phyloP scores from a whole-genome alignment of 2,888 invertebrate genomes.

The Catocala fraxini region DNA sequence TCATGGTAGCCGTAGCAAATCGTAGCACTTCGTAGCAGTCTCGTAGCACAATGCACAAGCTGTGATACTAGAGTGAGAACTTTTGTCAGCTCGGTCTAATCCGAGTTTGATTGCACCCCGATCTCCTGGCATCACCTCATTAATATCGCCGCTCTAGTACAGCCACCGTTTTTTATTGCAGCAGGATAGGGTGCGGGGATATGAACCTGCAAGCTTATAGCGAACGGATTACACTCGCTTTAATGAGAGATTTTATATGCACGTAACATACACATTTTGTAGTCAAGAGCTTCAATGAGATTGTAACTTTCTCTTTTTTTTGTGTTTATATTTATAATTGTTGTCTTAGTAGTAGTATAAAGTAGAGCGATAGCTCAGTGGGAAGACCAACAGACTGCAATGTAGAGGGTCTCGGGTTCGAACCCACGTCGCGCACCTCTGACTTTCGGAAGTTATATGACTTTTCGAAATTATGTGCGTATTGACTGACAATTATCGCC shows the following conservation, averaged over 20 bases:
- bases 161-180: slow-evolving; percentile 42
- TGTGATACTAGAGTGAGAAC: slow-evolving; percentile 26
- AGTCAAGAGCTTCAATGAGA: background rate
- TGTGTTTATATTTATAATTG: no score
- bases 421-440: no score
- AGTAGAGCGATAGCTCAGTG: no score
- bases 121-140: slow-evolving; percentile 53
- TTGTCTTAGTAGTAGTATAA: no score
- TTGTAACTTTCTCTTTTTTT: no score
- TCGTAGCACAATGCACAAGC: slow-evolving; percentile 31
- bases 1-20: background rate
- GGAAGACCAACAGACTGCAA: no score
- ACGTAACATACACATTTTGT: background rate
- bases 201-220: slow-evolving; percentile 7
- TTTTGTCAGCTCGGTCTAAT: slow-evolving; percentile 60
- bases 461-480: no score
- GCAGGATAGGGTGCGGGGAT: background rate
- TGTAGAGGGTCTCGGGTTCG: no score
- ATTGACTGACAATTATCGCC: no score
- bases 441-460: no score
- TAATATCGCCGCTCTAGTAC: slow-evolving; percentile 44
- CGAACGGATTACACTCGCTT: slow-evolving; percentile 1
- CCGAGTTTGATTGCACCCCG: slow-evolving; percentile 64
- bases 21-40: background rate
- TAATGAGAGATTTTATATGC: background rate